A percentile compares a stretch with the other conserved stretches of the same genome.
Evolutionary conservation across 2,113 vertebrate species (phyloP).

Genomic region (Telmatochromis sp.): DNA sequence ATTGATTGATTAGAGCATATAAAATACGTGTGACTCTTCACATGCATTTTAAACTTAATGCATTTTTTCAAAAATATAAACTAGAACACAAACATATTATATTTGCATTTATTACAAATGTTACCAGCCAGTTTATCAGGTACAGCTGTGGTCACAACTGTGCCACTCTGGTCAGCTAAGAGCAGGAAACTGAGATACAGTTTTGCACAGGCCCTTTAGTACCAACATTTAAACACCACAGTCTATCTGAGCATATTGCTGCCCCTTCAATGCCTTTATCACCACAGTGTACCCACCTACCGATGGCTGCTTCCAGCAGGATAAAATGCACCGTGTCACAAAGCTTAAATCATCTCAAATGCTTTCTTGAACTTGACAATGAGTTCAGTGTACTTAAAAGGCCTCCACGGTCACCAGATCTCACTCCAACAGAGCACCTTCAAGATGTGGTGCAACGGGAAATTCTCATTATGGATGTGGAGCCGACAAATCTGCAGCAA

Average conservation of each 20-base stretch:
- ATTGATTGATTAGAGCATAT: background rate
- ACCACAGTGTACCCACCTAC: background rate
- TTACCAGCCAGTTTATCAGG: background rate
- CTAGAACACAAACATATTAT: background rate
- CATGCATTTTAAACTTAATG: background rate
- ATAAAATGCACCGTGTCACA: background rate
- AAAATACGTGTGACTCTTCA: background rate
- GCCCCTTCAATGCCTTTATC: background rate
- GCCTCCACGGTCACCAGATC: background rate
- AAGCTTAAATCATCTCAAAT: background rate
- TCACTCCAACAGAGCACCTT: background rate
- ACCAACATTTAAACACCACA: background rate
- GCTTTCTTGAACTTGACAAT: background rate
- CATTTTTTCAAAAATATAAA: background rate
- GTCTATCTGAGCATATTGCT: background rate
- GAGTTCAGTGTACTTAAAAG: background rate
- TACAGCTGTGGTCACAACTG: background rate
- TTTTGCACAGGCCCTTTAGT: background rate
- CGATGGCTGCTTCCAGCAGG: background rate
- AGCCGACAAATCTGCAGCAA: background rate
- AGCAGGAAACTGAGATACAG: background rate
- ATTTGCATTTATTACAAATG: background rate
- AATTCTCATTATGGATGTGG: background rate
- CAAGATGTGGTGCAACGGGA: background rate
- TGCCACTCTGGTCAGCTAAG: background rate